Percentiles rank a stretch among this genome's conserved stretches.
phyloP scores from a whole-genome alignment of 2,113 vertebrate species.

The Perognathus longimembris region DNA sequence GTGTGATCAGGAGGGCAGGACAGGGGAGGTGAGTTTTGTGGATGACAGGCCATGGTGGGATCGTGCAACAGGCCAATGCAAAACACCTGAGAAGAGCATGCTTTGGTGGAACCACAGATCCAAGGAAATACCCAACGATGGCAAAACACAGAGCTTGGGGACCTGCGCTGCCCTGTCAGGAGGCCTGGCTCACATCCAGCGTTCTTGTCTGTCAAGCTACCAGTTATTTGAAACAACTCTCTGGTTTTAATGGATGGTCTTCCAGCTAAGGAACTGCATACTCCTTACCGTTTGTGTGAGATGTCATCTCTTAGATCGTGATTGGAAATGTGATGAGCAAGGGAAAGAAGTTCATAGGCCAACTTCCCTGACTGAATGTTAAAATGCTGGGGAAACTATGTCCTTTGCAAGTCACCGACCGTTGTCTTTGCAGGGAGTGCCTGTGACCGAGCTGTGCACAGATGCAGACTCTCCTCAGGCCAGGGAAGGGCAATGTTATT shows the following conservation, averaged over 20 bases:
- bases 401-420: too few species aligned
- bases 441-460: background rate
- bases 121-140: too few species aligned
- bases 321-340: background rate
- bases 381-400: background rate
- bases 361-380: rapidly evolving
- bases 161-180: too few species aligned
- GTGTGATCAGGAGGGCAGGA: too few species aligned
- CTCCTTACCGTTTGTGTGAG: background rate
- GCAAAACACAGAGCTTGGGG: rapidly evolving
- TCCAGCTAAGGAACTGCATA: too few species aligned
- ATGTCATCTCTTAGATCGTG: too few species aligned
- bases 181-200: rapidly evolving
- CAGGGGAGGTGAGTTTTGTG: background rate
- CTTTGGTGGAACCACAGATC: too few species aligned
- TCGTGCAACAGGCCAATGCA: too few species aligned
- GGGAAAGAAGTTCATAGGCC: background rate
- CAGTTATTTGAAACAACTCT: background rate
- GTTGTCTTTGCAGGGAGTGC: background rate
- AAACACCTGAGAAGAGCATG: background rate
- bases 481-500: background rate
- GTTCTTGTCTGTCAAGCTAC: rapidly evolving
- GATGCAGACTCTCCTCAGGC: background rate
- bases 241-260: too few species aligned
- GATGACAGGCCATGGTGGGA: too few species aligned